Conservation (phyloP, 2,113 vertebrate species). For the Proteles cristata region DNA sequence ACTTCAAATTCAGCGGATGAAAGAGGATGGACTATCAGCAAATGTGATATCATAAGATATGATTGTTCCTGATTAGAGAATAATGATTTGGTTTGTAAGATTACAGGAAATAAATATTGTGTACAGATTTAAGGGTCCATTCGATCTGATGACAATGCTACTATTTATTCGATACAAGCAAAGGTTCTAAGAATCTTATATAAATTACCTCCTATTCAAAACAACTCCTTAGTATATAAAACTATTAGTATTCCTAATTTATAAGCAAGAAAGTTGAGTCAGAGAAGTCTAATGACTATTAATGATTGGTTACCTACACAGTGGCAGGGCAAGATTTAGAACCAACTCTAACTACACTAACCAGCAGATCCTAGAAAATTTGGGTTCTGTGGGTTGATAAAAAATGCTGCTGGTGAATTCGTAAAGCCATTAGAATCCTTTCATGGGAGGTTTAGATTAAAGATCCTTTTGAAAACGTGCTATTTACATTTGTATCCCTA, state of each 20-base stretch:
- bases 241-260: background rate
- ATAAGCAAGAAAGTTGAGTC: background rate
- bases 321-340: background rate
- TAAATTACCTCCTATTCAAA: background rate
- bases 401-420: background rate
- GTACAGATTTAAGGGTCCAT: background rate
- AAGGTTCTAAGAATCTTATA: background rate
- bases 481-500: background rate
- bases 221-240: background rate
- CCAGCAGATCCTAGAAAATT: background rate
- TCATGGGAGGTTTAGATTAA: background rate
- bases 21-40: background rate
- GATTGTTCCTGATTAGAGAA: background rate
- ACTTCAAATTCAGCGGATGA: background rate
- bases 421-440: background rate
- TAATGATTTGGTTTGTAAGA: conserved; percentile 2
- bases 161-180: background rate
- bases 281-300: background rate
- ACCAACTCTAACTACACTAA: background rate
- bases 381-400: background rate
- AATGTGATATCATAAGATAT: conserved; percentile 23
- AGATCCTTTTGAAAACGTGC: background rate
- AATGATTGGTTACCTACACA: background rate
- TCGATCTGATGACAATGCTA: background rate
- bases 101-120: background rate